These are phyloP conservation scores for Drosophila albomicans DNA, from an alignment of 1,140 invertebrate species.

Conservation along the genomic window DNA sequence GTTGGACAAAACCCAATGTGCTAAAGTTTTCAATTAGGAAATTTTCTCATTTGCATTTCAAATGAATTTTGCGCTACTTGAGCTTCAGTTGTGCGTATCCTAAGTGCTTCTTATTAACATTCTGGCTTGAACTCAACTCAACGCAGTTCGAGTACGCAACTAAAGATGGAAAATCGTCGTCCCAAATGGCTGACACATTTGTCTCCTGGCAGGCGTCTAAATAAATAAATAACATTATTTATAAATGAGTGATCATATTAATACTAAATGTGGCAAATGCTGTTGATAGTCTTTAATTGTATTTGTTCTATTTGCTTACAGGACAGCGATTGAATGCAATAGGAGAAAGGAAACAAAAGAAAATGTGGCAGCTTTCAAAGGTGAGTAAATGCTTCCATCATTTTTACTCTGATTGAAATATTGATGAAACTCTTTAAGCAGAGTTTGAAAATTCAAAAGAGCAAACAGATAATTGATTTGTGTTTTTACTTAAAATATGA, in stretches of 20 bases:
- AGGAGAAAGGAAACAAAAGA: no score
- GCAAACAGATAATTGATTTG: no score
- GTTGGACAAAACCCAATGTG: constrained; percentile 25
- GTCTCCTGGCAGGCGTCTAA: not conserved
- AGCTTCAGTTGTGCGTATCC: constrained; percentile 47
- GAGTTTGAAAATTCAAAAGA: no score
- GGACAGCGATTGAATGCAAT: no score
- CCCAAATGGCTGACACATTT: constrained; percentile 18
- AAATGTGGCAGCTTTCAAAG: no score
- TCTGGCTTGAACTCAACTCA: constrained; percentile 10
- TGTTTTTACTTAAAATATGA: no score
- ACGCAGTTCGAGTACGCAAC: constrained; percentile 1
- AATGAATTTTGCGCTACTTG: constrained; percentile 71
- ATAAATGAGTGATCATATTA: not conserved
- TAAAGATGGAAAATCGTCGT: constrained; percentile 21
- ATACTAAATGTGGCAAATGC: not conserved
- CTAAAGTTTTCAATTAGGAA: constrained; percentile 78
- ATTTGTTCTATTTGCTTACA: not conserved
- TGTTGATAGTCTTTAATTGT: not conserved
- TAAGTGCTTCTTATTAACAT: constrained; percentile 66
- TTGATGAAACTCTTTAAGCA: no score
- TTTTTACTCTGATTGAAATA: no score
- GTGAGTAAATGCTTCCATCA: no score
- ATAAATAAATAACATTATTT: constrained; percentile 4
- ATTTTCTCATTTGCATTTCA: constrained; percentile 78